A percentile compares a stretch with the other conserved stretches of the same genome.
Evolutionary conservation across 2,797 vertebrate species (phyloP).

Genomic region (Austrolebias charrua): DNA sequence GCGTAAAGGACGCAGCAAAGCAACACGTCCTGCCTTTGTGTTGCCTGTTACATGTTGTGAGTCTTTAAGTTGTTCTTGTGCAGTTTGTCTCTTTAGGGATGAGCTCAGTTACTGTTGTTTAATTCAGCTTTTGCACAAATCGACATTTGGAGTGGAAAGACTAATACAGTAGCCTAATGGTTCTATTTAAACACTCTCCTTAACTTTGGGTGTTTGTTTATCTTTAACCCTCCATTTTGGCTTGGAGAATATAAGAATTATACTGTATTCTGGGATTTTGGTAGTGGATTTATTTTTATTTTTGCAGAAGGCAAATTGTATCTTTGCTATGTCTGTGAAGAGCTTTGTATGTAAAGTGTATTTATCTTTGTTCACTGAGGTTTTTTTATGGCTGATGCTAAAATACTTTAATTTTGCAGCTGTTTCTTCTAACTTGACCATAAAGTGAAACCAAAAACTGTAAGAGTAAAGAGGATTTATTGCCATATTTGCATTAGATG

Average conservation of each 20-base stretch:
- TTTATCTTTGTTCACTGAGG: no score
- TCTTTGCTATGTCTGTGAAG: not conserved
- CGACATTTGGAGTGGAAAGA: constrained; percentile 5
- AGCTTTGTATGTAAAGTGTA: no score
- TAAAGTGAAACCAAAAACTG: not conserved
- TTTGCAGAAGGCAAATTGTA: constrained; percentile 46
- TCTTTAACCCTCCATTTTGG: constrained; percentile 56
- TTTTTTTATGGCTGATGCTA: not conserved
- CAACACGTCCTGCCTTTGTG: constrained; percentile 15
- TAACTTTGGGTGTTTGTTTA: constrained; percentile 57
- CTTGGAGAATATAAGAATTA: constrained; percentile 61
- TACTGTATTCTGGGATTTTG: constrained; percentile 37
- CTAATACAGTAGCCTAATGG: constrained; percentile 58
- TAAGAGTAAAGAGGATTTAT: not conserved
- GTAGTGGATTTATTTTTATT: constrained; percentile 30
- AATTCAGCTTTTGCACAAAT: constrained; percentile 14
- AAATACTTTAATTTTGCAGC: not conserved
- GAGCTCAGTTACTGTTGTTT: constrained; percentile 27
- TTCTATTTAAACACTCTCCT: constrained; percentile 33
- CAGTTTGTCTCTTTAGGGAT: constrained; percentile 54
- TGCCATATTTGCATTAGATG: not conserved
- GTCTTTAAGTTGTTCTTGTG: constrained; percentile 44
- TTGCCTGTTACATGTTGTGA: not conserved
- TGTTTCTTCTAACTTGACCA: not conserved
- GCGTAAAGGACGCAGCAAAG: constrained; percentile 62